Evolutionary conservation across 2,113 vertebrate genomes (phyloP), one percentile per base, ranked within the genome.

Genomic region (Sapajus apella): DNA sequence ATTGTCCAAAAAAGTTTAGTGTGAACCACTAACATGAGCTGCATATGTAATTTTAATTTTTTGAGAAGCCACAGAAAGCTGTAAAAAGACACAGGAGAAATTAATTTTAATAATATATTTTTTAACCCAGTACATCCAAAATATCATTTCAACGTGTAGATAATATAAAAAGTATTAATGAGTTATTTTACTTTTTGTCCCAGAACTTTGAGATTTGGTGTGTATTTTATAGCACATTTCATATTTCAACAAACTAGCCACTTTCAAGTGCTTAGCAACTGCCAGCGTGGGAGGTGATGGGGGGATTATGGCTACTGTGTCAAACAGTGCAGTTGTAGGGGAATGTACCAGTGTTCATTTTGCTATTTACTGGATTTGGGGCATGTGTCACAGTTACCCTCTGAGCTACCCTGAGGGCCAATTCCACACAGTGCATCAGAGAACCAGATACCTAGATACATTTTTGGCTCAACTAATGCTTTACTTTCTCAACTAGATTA

Each of bases 151-250:
- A 66, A 47, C 7, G 43, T 77, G 30, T n/a, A 47, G 23, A 90
- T 8, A 80, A 11, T 81, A 11, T 79, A 73, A 73, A 84, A 45
- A 81, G 45, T 83, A 50, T 75, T 77, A 85, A 73, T 21, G 20
- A 81, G 12, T 6, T 21, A 27, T 27, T 84, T 91, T 21, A 64
- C 12, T 27, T 58, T 94, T 72, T 45, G 32, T 13, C 20, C 17
- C 9, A n/a, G 37, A 40, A 83, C 37, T 93, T 92, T 96, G 80
- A 95, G 58, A 30, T 68, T 37, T 64, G 55, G 32, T 61, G 2
- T 79, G 11, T 21, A 40, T 90, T 94, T 96, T 52, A 45, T 0
- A 45, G 30, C 11, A 25, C 6, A 52, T 47, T 9, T 58, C 23
- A 13, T 3, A 73, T 68, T 1, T 55, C 10, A 56, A 0, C 56